Percentiles rank a stretch among this genome's conserved stretches.
Evolutionary conservation across 2,797 vertebrate species (phyloP).

Genomic region (Paramormyrops hopkinsi): DNA sequence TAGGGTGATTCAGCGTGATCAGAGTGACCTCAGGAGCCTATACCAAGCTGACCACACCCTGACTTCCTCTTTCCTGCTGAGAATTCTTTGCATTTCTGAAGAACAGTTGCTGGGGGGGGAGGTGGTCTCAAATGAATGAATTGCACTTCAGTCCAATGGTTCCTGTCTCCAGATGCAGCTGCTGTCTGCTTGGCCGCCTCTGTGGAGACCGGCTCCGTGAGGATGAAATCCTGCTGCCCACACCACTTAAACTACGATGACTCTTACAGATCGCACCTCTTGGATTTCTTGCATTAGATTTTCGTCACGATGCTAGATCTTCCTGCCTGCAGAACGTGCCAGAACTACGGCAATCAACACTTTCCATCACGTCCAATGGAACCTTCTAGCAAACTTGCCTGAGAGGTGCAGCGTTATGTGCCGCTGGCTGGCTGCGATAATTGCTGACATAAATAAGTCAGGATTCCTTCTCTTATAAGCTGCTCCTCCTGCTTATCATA

Average conservation of each 20-base stretch:
- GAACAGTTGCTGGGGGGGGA: not conserved
- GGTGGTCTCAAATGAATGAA: not conserved
- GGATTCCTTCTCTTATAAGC: not conserved
- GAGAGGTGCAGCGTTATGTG: not conserved
- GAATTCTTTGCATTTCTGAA: constrained; percentile 14
- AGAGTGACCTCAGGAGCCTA: not conserved
- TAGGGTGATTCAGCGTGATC: constrained; percentile 8
- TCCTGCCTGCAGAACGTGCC: not conserved
- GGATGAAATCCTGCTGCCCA: too few relatives aligned
- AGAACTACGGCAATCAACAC: not conserved
- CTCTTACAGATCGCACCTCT: not conserved
- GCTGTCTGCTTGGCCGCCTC: not conserved
- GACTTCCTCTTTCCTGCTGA: not conserved
- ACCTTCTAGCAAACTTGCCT: not conserved
- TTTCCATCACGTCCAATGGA: not conserved
- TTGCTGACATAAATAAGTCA: not conserved
- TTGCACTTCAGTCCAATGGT: not conserved
- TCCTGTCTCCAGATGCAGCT: not conserved
- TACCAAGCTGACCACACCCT: not conserved
- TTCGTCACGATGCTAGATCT: not conserved
- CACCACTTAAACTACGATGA: not conserved
- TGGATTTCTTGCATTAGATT: not conserved
- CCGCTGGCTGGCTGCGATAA: not conserved
- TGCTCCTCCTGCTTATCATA: not conserved
- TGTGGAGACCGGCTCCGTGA: not conserved